phyloP scores from a whole-genome alignment of 2,113 vertebrate genomes.

The Brachypodius melanocephalos region DNA sequence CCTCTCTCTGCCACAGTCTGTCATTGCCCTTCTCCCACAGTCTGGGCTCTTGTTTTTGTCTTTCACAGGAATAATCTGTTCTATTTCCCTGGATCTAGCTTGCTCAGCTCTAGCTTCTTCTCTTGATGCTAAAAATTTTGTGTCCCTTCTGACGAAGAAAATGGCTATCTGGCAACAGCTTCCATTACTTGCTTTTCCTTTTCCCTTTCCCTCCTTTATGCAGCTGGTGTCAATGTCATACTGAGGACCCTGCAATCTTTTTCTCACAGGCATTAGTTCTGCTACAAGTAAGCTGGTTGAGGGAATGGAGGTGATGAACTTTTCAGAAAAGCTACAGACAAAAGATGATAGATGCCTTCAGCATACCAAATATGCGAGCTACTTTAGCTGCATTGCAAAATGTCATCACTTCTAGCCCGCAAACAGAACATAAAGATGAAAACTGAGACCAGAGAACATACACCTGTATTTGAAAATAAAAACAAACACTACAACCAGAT shows the following conservation, averaged over 20 bases:
- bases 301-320: slow-evolving; percentile 53
- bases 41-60: not conserved
- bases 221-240: not conserved
- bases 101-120: not conserved
- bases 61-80: not conserved
- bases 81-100: not conserved
- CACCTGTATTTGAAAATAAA: not conserved
- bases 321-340: slow-evolving; percentile 28
- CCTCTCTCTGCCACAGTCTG: not conserved
- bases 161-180: not conserved
- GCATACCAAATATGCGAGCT: not conserved
- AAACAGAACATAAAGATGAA: not conserved
- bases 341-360: slow-evolving; percentile 14
- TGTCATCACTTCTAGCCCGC: accelerated
- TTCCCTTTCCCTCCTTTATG: not conserved
- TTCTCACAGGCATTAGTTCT: slow-evolving; percentile 29
- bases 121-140: not conserved
- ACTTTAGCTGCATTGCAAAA: not conserved
- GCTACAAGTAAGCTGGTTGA: not conserved
- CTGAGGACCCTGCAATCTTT: not conserved
- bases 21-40: not conserved
- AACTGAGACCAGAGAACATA: not conserved
- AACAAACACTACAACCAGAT: not conserved
- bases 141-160: not conserved
- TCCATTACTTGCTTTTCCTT: not conserved